These are phyloP conservation scores for Proteles cristata DNA, from an alignment of 2,113 vertebrate genomes.

Conservation along the genomic window DNA sequence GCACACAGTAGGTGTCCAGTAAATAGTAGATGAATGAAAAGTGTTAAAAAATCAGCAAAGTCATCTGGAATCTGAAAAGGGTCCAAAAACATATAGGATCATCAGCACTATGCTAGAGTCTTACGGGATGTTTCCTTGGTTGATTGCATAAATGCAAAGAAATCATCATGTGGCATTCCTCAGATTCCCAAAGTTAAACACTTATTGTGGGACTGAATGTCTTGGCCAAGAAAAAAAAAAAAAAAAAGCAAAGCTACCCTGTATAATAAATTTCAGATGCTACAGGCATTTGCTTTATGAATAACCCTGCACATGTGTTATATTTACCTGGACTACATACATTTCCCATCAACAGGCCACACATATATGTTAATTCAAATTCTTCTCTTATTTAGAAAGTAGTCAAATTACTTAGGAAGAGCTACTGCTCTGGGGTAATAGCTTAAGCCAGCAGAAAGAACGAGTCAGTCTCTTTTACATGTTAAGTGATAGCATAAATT, in stretches of 20 bases:
- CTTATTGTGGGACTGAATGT: not conserved
- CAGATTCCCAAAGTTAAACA: conserved; percentile 35
- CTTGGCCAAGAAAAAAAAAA: not conserved
- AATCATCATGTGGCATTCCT: conserved; percentile 22
- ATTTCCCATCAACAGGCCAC: conserved; percentile 47
- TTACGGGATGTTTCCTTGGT: not conserved
- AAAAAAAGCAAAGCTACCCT: not conserved
- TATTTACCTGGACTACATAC: conserved; percentile 4
- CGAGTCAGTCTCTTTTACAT: conserved; percentile 25
- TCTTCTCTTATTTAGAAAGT: conserved; percentile 36
- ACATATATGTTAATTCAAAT: conserved; percentile 43
- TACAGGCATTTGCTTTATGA: not conserved
- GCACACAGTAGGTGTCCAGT: not conserved
- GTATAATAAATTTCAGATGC: conserved; percentile 19
- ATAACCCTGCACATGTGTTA: not conserved
- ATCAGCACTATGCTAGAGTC: not conserved
- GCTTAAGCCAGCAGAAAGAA: conserved; percentile 51
- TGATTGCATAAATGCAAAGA: conserved; percentile 21
- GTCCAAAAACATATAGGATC: not conserved
- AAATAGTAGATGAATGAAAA: not conserved
- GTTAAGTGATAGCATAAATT: conserved; percentile 42
- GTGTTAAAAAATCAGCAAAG: not conserved
- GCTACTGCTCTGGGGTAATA: not conserved
- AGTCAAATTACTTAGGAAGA: not conserved
- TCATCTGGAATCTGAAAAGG: conserved; percentile 28